Evolutionary conservation across 2,888 invertebrate species (phyloP).

Genomic region (Lycocerus yunnanus): DNA sequence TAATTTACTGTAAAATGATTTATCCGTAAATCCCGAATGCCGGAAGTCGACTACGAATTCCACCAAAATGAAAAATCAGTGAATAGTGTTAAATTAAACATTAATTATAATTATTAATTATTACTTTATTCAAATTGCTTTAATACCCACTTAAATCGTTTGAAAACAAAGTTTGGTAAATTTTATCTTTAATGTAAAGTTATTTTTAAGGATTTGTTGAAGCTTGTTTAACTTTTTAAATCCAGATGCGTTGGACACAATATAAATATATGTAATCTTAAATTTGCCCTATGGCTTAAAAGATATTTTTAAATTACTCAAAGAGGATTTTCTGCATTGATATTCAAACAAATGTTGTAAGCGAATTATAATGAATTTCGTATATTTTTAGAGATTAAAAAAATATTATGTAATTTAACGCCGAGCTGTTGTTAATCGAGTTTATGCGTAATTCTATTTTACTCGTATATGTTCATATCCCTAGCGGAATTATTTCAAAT

Average conservation of each 20-base stretch:
- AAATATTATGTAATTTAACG: not conserved
- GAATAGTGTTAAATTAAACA: not conserved
- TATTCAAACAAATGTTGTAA: not conserved
- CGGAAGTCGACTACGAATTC: too few relatives aligned
- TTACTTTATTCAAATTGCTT: not conserved
- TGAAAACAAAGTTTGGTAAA: not conserved
- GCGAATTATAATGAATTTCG: not conserved
- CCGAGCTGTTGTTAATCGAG: not conserved
- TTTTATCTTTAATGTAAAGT: not conserved
- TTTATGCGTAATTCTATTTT: too few relatives aligned
- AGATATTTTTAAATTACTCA: not conserved
- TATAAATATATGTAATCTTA: not conserved
- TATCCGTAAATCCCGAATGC: too few relatives aligned
- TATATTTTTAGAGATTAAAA: not conserved
- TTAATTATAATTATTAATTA: not conserved
- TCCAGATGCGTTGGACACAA: not conserved
- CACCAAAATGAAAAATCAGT: too few relatives aligned
- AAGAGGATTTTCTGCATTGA: not conserved
- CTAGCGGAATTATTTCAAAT: too few relatives aligned
- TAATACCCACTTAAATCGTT: not conserved
- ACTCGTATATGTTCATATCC: too few relatives aligned
- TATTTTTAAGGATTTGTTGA: not conserved
- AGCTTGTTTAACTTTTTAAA: not conserved
- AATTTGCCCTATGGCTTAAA: not conserved
- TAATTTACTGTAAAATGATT: too few relatives aligned